Evolutionary conservation across 2,888 invertebrate species (phyloP), one percentile per base, ranked within the genome.

Genomic region (Drosophila barbarae): DNA sequence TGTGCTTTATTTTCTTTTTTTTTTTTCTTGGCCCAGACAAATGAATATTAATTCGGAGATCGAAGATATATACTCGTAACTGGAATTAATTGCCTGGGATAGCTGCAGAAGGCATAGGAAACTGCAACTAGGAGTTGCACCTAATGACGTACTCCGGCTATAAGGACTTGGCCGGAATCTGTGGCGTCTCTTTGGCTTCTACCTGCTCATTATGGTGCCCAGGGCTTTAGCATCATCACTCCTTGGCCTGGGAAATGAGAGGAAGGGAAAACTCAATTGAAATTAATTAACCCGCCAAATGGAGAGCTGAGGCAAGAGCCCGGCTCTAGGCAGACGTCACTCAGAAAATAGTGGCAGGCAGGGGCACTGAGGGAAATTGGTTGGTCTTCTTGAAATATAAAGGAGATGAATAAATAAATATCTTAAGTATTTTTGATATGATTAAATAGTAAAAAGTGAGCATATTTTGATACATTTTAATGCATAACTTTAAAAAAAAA

Each of bases 31-130:
- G 3, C 6, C n/a, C 13, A 41, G 18, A 5, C 47, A 68, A 68
- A 68, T 68, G 68, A 68, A 68, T 68, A 67, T 68, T 68, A 68
- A 68, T 68, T 59, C 35, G 8, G 10, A 21, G 50, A 34, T 38
- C 46, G 30, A 52, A 32, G n/a, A 32, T 18, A 32, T 13, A n/a
- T 47, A 21, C 21, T 41, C 5, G 39, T 57, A 67, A 67, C 59
- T 50, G 34, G 53, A 49, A 67, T 68, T 68, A 68, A 68, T 68
- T 67, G 49, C 47, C 36, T 28, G 30, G 58, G n/a, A 30, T 18
- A 13, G 46, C 28, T 23, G 18, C 46, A 3, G 10, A 10, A 0
- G 18, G 26, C 1, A 26, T 18, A 1, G 23, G n/a, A 15, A 26
- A 47, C 2, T 58, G 35, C 56, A 46, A 9, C 38, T 3, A 10